Conservation (phyloP, 1,140 invertebrate genomes). For the Popillia japonica region DNA sequence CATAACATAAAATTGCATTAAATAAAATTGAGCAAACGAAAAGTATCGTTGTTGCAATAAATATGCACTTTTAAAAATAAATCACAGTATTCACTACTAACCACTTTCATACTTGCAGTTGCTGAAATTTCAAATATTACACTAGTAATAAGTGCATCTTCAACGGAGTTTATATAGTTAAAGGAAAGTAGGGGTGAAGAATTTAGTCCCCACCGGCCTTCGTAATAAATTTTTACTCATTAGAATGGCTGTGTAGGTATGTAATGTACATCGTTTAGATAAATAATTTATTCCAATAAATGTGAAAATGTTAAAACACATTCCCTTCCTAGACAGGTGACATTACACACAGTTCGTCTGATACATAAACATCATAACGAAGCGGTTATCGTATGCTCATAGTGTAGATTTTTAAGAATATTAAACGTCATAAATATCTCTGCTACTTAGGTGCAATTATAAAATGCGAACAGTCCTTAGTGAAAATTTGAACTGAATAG, state of each 20-base stretch:
- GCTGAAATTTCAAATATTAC: background rate
- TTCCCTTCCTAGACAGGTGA: background rate
- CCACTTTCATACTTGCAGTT: conserved; percentile 44
- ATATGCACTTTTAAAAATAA: conserved; percentile 2
- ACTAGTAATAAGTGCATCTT: conserved; percentile 7
- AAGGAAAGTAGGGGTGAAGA: conserved; percentile 36
- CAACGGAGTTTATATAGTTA: conserved; percentile 30
- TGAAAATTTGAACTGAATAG: too few relatives aligned
- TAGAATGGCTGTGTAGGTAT: conserved; percentile 35
- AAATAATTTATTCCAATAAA: conserved; percentile 35
- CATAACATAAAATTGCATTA: background rate
- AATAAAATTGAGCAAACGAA: too few relatives aligned
- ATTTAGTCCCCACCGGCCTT: conserved; percentile 40
- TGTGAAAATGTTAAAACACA: conserved; percentile 13
- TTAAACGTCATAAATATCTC: too few relatives aligned
- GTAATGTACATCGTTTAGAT: conserved; percentile 43
- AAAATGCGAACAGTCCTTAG: too few relatives aligned
- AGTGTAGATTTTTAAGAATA: too few relatives aligned
- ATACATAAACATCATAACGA: too few relatives aligned
- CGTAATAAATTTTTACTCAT: conserved; percentile 25
- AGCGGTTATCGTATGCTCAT: too few relatives aligned
- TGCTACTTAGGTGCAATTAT: too few relatives aligned
- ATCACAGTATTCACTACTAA: conserved; percentile 42
- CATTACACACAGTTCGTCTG: background rate
- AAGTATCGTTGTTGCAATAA: too few relatives aligned